Percentiles rank a stretch among this genome's conserved stretches.
Evolutionary conservation across 2,113 vertebrate species (phyloP).

Genomic region (Dissostichus mawsoni): DNA sequence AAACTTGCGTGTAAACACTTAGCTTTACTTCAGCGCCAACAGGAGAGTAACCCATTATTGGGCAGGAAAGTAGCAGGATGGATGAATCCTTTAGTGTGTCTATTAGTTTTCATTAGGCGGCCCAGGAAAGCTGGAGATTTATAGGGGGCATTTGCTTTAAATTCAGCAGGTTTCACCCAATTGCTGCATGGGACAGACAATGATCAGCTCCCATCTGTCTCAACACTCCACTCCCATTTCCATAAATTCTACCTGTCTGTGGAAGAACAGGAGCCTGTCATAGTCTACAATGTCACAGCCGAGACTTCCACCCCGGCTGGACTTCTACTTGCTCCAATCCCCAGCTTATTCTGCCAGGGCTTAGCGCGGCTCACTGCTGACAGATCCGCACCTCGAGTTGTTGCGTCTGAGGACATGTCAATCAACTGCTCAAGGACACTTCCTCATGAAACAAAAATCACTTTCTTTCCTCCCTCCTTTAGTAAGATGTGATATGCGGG

Average conservation of each 20-base stretch:
- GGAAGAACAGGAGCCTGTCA: constrained; percentile 72
- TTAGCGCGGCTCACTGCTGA: constrained; percentile 69
- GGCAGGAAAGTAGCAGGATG: constrained; percentile 75
- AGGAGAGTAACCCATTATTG: constrained; percentile 63
- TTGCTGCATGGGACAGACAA: constrained; percentile 77
- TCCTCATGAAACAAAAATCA: constrained; percentile 56
- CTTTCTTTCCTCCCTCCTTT: constrained; percentile 13
- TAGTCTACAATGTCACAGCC: constrained; percentile 71
- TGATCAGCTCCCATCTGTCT: constrained; percentile 77
- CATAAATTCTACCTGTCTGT: constrained; percentile 75
- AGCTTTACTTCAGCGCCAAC: constrained; percentile 42
- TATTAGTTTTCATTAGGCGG: constrained; percentile 86
- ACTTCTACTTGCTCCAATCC: constrained; percentile 63
- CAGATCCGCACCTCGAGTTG: constrained; percentile 68
- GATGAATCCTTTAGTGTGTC: constrained; percentile 76
- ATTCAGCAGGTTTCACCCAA: constrained; percentile 81
- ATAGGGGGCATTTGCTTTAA: constrained; percentile 83
- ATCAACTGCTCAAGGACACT: constrained; percentile 52
- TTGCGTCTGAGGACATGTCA: constrained; percentile 65
- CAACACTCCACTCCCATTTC: constrained; percentile 72
- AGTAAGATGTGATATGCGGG: constrained; percentile 7
- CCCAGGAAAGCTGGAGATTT: constrained; percentile 80
- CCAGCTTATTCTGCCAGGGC: constrained; percentile 52
- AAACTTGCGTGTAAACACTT: constrained; percentile 67
- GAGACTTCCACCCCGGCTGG: constrained; percentile 69